Evolutionary conservation across 2,113 vertebrate species (phyloP), one percentile per base, ranked within the genome.

Genomic region (Ornithorhynchus anatinus): DNA sequence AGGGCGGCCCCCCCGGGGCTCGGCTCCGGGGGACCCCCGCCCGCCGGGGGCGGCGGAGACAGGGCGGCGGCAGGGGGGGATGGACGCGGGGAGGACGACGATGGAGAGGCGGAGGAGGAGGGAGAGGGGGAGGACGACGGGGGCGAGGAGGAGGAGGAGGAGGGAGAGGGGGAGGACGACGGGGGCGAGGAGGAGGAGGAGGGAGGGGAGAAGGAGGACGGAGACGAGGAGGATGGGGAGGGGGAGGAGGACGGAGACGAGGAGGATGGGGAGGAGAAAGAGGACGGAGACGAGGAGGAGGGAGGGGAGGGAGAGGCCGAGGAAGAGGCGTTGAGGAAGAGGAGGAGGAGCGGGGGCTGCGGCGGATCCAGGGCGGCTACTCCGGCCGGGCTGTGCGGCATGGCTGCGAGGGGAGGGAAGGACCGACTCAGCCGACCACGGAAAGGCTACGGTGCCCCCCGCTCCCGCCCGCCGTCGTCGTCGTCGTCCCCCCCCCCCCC

Each of bases 291-390:
- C 62, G 43, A 79, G 91, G 85, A 94, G 80, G 79, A 88, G 91
- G 88, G 91, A 91, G 87, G 95, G 93, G 95, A 95, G 95, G 77
- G 91, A 93, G 95, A 85, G 52, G 53, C 50, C 63, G 64, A 72
- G 69, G 7, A 7, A 5, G 70, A 65, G 40, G 62, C 23, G 12
- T 40, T 50, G 17, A 64, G 58, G 48, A 76, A 62, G 45, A 62
- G 58, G 33, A 61, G 54, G 58, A 62, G 60, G 35, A 75, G 67
- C n/a, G n/a, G n/a, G n/a, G n/a, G n/a, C 37, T 29, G 66, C 61
- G 42, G 37, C 37, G 47, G 35, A 47, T 67, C 75, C 79, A 84
- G 68, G 44, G 71, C 54, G 40, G 72, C 76, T 10, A 84, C 77
- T 25, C 72, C 72, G 39, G 82, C 91, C 85, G 94, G 80, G 80